Evolutionary conservation across 2,113 vertebrate genomes (phyloP), one percentile per base, ranked within the genome.

Genomic region (Amphiprion percula): DNA sequence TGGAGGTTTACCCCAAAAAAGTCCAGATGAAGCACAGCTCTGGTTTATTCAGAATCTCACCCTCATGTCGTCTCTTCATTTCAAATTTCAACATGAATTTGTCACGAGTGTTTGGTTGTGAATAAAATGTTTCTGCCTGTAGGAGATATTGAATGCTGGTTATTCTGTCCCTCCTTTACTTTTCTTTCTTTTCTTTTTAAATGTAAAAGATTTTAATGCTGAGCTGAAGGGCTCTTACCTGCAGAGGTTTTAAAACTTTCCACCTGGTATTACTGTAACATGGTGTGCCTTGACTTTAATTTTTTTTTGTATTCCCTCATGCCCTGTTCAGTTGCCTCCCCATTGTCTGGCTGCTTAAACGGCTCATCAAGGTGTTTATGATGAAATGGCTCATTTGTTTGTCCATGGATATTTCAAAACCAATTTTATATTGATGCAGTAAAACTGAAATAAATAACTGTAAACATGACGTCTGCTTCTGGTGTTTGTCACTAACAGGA

Each of bases 121-220:
- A 81, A 80, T 84, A 81, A 81, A 86, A 79, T 49, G 71, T 68
- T 82, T 80, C 54, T 84, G 64, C 71, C 71, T 73, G 80, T 77
- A 87, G 88, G 88, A 91, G 88, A 91, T 88, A 68, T 81, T 86
- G 90, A 92, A 93, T 95, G 91, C 93, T 94, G 93, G 94, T 82
- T 90, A 79, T 94, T 93, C 90, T 88, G 82, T 87, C 91, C 86
- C 87, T 86, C 80, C 80, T 80, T 73, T 28, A 44, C 30, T 30
- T 30, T 30, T 33, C 6, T 37, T 37, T 10, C 4, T 55, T 7
- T 10, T n/a, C 23, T 23, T 23, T 28, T n/a, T 28, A 0, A n/a
- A 17, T n/a, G 4, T 37, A 50, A 15, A 66, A 28, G 0, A 52
- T 79, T 84, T 70, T 85, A 80, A 50, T 1, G 61, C 79, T 88